Conservation (phyloP, 2,888 invertebrate genomes). For the Cephus nigrinus region DNA sequence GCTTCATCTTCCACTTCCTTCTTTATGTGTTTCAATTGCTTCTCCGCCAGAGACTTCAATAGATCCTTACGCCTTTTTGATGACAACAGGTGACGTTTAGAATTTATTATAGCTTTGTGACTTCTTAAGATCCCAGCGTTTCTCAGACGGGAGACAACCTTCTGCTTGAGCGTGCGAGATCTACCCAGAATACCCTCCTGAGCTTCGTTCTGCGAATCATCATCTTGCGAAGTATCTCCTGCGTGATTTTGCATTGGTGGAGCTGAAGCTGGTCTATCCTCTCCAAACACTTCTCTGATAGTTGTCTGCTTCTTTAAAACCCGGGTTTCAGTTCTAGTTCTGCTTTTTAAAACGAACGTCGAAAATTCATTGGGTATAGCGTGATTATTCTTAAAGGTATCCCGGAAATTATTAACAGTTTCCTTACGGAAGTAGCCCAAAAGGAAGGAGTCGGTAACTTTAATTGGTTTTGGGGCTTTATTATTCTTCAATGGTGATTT, state of each 20-base stretch:
- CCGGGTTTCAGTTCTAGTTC: constrained; percentile 81
- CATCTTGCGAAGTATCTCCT: constrained; percentile 58
- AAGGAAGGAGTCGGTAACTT: constrained; percentile 69
- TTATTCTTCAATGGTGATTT: constrained; percentile 49
- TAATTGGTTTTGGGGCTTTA: constrained; percentile 49
- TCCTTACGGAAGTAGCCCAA: constrained; percentile 77
- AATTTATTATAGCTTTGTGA: constrained; percentile 60
- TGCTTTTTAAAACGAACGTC: constrained; percentile 78
- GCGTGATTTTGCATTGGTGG: constrained; percentile 76
- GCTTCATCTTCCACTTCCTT: constrained; percentile 58
- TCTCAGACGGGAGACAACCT: constrained; percentile 55
- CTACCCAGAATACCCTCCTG: constrained; percentile 35
- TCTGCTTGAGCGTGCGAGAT: constrained; percentile 48
- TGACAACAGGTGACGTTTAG: constrained; percentile 57
- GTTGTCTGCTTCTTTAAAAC: constrained; percentile 80
- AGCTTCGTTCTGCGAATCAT: constrained; percentile 57
- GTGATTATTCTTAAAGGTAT: constrained; percentile 75
- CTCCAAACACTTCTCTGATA: constrained; percentile 85
- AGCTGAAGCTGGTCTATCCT: constrained; percentile 84
- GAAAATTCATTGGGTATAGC: constrained; percentile 73
- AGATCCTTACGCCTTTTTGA: constrained; percentile 55
- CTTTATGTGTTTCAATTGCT: constrained; percentile 49
- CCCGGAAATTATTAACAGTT: constrained; percentile 75
- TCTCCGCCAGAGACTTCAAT: constrained; percentile 53
- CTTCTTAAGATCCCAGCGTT: constrained; percentile 61